phyloP scores from a whole-genome alignment of 2,113 vertebrate species.

The Halichoerus grypus region DNA sequence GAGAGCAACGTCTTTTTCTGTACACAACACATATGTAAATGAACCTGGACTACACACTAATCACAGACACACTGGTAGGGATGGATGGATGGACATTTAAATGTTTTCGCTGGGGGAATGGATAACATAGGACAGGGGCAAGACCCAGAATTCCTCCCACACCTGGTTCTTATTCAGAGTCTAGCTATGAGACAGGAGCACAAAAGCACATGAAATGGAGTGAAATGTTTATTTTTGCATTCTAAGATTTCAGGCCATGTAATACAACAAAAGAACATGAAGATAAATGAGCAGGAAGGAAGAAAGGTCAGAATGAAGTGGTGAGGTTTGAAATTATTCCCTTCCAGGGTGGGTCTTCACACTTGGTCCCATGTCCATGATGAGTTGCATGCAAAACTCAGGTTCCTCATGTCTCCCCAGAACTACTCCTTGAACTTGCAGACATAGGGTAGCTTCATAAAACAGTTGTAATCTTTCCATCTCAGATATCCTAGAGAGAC shows the following conservation, averaged over 20 bases:
- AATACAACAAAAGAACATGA: background rate
- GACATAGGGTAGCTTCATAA: background rate
- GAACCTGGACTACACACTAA: background rate
- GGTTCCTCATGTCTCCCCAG: rapidly evolving
- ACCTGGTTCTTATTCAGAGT: background rate
- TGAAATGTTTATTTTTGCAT: background rate
- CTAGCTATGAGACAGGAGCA: background rate
- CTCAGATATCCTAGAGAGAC: slow-evolving; percentile 42
- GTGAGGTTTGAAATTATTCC: background rate
- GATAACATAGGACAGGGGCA: background rate
- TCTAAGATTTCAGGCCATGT: background rate
- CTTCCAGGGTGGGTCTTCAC: background rate
- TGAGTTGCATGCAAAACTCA: background rate
- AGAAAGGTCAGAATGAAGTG: background rate
- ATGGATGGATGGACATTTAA: background rate
- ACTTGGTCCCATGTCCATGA: too few relatives aligned
- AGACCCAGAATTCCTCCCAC: background rate
- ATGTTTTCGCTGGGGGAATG: background rate
- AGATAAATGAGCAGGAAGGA: background rate
- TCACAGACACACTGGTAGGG: background rate
- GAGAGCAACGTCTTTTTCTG: background rate
- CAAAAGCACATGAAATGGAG: background rate
- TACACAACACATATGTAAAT: background rate
- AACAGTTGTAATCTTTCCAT: slow-evolving; percentile 50
- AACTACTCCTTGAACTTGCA: slow-evolving; percentile 53